Evolutionary conservation across 2,113 vertebrate species (phyloP).

Genomic region (Corynorhinus townsendii): DNA sequence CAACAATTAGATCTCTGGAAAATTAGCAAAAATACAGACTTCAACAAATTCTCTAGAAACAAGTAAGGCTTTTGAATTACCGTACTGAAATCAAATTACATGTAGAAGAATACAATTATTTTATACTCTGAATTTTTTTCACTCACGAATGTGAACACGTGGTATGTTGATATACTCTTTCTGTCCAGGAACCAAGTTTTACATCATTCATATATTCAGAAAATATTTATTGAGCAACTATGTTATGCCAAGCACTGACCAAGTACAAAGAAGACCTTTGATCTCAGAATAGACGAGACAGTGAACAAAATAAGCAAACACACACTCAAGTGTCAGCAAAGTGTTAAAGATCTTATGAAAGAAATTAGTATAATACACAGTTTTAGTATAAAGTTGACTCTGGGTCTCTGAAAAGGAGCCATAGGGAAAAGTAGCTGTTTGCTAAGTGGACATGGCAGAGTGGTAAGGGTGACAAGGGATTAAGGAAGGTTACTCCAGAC

Average conservation of each 20-base stretch:
- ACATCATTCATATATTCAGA: not conserved
- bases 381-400: not conserved
- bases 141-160: not conserved
- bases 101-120: not conserved
- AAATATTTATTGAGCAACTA: not conserved
- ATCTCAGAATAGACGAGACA: not conserved
- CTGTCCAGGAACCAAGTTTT: not conserved
- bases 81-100: not conserved
- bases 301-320: not conserved
- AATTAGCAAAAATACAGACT: conserved; percentile 25
- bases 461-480: not conserved
- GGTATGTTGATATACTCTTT: not conserved
- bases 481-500: not conserved
- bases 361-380: not conserved
- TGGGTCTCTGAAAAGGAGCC: not conserved
- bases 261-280: not conserved
- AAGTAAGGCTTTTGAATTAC: not conserved
- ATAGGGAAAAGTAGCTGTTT: not conserved
- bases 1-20: conserved; percentile 27
- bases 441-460: not conserved
- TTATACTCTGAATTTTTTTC: not conserved
- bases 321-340: not conserved
- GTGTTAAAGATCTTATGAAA: not conserved
- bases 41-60: not conserved
- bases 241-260: not conserved